These are phyloP conservation scores for Agapornis roseicollis DNA, from an alignment of 2,113 vertebrate genomes.

Conservation along the genomic window DNA sequence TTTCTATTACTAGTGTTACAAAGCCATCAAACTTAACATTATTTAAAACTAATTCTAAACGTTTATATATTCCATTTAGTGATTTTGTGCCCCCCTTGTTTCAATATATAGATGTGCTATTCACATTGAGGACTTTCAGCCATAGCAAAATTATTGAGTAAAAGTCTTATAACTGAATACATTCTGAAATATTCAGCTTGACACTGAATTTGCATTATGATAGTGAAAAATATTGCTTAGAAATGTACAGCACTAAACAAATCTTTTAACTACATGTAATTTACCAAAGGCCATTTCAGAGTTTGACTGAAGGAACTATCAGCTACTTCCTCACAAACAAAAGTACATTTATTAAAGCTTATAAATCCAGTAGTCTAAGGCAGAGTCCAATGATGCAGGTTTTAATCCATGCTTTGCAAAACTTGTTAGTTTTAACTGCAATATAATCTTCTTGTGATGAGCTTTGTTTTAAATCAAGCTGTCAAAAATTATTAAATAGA, in stretches of 20 bases:
- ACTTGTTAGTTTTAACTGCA: not conserved
- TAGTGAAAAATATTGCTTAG: not conserved
- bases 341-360: not conserved
- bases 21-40: too few species aligned
- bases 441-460: not conserved
- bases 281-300: not conserved
- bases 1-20: too few species aligned
- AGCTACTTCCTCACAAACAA: not conserved
- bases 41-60: too few species aligned
- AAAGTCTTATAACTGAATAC: not conserved
- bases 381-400: not conserved
- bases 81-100: too few species aligned
- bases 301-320: not conserved
- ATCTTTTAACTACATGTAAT: not conserved
- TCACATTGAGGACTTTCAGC: not conserved
- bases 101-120: accelerated
- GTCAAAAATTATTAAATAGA: not conserved
- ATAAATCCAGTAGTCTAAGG: not conserved
- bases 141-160: not conserved
- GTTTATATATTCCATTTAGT: too few species aligned
- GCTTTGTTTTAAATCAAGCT: not conserved
- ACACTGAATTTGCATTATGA: not conserved
- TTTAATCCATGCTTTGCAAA: not conserved
- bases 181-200: not conserved
- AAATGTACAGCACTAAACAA: not conserved